A percentile compares a stretch with the other conserved stretches of the same genome.
Evolutionary conservation across 2,888 invertebrate species (phyloP).

Genomic region (Andrena chrysosceles): DNA sequence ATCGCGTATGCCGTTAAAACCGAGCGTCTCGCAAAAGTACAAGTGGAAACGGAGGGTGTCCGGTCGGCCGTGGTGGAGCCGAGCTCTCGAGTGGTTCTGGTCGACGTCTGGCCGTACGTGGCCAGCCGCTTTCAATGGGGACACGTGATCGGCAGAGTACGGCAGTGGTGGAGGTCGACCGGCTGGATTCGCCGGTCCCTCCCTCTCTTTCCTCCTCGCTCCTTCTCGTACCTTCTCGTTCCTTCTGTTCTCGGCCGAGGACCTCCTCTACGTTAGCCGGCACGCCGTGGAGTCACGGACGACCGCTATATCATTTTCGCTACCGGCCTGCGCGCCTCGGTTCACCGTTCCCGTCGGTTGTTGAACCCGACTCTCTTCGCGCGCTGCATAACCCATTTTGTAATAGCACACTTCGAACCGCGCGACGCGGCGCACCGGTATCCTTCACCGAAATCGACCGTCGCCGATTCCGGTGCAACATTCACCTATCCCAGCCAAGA

Average conservation of each 20-base stretch:
- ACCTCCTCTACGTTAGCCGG: constrained; percentile 68
- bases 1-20: constrained; percentile 11
- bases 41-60: constrained; percentile 78
- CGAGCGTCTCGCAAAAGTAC: constrained; percentile 49
- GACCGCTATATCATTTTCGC: constrained; percentile 82
- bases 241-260: constrained; percentile 49
- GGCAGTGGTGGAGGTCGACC: constrained; percentile 65
- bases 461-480: not conserved
- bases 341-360: constrained; percentile 79
- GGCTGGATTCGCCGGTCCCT: constrained; percentile 42
- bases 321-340: constrained; percentile 76
- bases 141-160: constrained; percentile 71
- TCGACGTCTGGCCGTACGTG: constrained; percentile 78
- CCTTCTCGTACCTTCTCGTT: constrained; percentile 25
- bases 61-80: constrained; percentile 67
- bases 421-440: constrained; percentile 80
- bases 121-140: constrained; percentile 80
- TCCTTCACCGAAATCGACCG: constrained; percentile 74
- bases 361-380: constrained; percentile 83
- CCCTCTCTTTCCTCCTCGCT: constrained; percentile 28
- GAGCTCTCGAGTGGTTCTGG: constrained; percentile 67
- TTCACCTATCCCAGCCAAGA: not conserved
- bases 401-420: constrained; percentile 84
- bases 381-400: constrained; percentile 85
- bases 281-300: constrained; percentile 71